Evolutionary conservation across 2,888 invertebrate genomes (phyloP).

Genomic region (Saturnia japonica): DNA sequence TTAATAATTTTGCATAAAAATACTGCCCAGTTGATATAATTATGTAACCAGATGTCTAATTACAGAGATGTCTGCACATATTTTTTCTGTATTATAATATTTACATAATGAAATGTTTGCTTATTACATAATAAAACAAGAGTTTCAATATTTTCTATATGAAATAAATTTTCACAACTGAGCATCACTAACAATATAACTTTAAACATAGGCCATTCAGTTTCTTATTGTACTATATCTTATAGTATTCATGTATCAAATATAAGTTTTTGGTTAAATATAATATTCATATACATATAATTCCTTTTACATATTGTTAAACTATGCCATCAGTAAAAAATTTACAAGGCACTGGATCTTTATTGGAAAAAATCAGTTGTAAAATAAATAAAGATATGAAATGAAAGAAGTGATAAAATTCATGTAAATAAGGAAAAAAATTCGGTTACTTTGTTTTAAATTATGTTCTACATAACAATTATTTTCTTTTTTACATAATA

Average conservation of each 20-base stretch:
- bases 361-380: constrained; percentile 27
- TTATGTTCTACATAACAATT: neutral
- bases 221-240: constrained; percentile 14
- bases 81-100: neutral
- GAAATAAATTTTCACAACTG: neutral
- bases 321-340: constrained; percentile 39
- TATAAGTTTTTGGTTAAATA: constrained; percentile 54
- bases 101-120: neutral
- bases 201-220: neutral
- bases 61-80: neutral
- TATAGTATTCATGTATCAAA: constrained; percentile 46
- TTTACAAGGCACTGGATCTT: constrained; percentile 50
- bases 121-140: no score
- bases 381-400: constrained; percentile 21
- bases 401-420: constrained; percentile 6
- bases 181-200: neutral
- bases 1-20: neutral
- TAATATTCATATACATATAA: constrained; percentile 32
- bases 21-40: neutral
- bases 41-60: neutral
- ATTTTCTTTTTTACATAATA: constrained; percentile 25
- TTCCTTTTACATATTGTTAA: constrained; percentile 39
- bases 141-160: neutral
- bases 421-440: neutral
- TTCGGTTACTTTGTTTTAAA: neutral